Conservation (phyloP, 2,113 vertebrate genomes). For the Gallinago paraguaiae region DNA sequence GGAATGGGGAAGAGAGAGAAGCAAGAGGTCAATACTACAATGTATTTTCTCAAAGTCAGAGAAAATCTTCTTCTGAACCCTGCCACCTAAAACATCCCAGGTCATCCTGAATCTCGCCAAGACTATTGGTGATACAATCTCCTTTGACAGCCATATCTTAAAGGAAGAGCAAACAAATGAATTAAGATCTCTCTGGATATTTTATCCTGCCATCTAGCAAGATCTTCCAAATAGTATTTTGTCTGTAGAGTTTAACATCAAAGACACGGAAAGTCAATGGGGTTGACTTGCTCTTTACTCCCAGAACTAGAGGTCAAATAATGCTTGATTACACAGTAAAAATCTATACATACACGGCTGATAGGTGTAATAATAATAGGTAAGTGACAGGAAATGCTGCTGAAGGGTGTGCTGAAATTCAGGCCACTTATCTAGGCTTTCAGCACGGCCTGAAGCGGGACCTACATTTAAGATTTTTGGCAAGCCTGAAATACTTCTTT, state of each 20-base stretch:
- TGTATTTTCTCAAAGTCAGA: neutral
- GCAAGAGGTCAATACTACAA: neutral
- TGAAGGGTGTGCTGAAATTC: slow-evolving; percentile 33
- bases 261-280: slow-evolving; percentile 6
- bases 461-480: slow-evolving; percentile 59
- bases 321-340: neutral
- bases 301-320: slow-evolving; percentile 26
- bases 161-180: slow-evolving; percentile 6
- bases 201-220: slow-evolving; percentile 39
- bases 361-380: slow-evolving; percentile 12
- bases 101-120: neutral
- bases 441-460: neutral
- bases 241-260: slow-evolving; percentile 41
- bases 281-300: neutral
- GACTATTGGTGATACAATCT: neutral
- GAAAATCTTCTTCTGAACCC: neutral
- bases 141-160: neutral
- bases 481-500: slow-evolving; percentile 54
- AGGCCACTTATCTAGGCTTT: slow-evolving; percentile 47
- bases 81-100: neutral
- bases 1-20: neutral
- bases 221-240: neutral
- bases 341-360: neutral
- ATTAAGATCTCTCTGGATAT: slow-evolving; percentile 41
- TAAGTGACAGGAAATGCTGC: neutral